phyloP scores from a whole-genome alignment of 2,888 invertebrate genomes.

The Tinea trinotella region DNA sequence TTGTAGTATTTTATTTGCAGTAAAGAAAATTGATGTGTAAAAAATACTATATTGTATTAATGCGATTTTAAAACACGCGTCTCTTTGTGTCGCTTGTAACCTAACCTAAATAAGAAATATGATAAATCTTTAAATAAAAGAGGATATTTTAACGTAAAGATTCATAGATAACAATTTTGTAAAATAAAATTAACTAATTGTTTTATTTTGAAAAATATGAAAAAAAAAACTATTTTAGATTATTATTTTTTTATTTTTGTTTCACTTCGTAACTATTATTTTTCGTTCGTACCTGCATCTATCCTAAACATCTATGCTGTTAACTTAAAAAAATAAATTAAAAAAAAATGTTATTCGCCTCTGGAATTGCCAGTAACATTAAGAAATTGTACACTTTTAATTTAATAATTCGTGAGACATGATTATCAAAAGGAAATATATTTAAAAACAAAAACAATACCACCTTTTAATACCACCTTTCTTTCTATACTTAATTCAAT shows the following conservation, averaged over 20 bases:
- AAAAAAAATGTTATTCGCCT: too few species aligned
- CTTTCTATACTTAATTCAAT: too few species aligned
- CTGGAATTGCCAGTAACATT: not conserved
- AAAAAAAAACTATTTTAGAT: conserved; percentile 18
- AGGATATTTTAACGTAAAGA: conserved; percentile 70
- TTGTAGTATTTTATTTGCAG: too few species aligned
- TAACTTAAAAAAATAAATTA: too few species aligned
- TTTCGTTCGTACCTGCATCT: conserved; percentile 28
- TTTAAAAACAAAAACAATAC: not conserved
- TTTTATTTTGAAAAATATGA: conserved; percentile 55
- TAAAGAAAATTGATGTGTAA: too few species aligned
- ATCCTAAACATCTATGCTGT: not conserved
- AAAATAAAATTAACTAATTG: conserved; percentile 70
- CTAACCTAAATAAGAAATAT: not conserved
- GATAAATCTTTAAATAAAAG: conserved; percentile 70
- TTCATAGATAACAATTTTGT: conserved; percentile 70
- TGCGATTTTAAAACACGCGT: too few species aligned
- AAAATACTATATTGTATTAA: too few species aligned
- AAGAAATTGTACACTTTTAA: not conserved
- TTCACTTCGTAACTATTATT: conserved; percentile 29
- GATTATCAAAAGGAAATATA: not conserved
- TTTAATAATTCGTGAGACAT: not conserved
- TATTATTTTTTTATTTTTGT: conserved; percentile 35
- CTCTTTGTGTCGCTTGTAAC: too few species aligned
- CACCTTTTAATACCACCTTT: not conserved